Percentiles rank a stretch among this genome's conserved stretches.
These are phyloP conservation scores for Drosophila pectinifera DNA, from an alignment of 1,140 invertebrate species.

Conservation along the genomic window DNA sequence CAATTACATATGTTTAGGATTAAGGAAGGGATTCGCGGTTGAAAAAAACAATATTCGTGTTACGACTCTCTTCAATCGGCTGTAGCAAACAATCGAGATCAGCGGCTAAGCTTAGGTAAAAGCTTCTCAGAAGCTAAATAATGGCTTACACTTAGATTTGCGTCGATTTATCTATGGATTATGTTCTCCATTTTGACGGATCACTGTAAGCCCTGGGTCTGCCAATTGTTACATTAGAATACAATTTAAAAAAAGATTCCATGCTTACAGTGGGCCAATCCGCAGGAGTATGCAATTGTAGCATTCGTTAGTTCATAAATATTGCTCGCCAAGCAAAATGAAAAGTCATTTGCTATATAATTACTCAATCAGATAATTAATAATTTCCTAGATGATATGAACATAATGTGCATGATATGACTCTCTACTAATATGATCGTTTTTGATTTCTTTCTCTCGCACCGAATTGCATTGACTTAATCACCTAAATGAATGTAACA, in stretches of 20 bases:
- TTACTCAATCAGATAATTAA: slow-evolving; percentile 31
- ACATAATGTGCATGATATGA: slow-evolving; percentile 60
- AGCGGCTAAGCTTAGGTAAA: slow-evolving; percentile 56
- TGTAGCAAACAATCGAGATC: slow-evolving; percentile 43
- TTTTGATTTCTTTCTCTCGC: slow-evolving; percentile 28
- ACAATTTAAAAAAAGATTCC: neutral
- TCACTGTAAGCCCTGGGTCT: slow-evolving; percentile 17
- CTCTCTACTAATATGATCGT: slow-evolving; percentile 52
- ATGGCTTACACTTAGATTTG: slow-evolving; percentile 50
- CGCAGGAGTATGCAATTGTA: slow-evolving; percentile 9
- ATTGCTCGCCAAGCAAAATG: slow-evolving; percentile 56
- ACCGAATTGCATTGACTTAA: slow-evolving; percentile 45
- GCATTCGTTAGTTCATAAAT: slow-evolving; percentile 35
- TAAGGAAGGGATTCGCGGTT: slow-evolving; percentile 8
- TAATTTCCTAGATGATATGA: slow-evolving; percentile 56
- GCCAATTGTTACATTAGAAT: neutral
- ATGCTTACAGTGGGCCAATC: slow-evolving; percentile 1
- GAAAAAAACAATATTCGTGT: slow-evolving; percentile 27
- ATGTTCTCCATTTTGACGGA: neutral
- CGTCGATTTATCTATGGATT: slow-evolving; percentile 22
- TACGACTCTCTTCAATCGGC: slow-evolving; percentile 4
- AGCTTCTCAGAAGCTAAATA: slow-evolving; percentile 70
- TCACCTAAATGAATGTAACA: slow-evolving; percentile 65
- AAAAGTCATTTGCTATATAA: slow-evolving; percentile 57
- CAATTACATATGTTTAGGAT: slow-evolving; percentile 53